These are phyloP conservation scores for Oedothorax gibbosus DNA, from an alignment of 1,140 invertebrate genomes.

Conservation along the genomic window DNA sequence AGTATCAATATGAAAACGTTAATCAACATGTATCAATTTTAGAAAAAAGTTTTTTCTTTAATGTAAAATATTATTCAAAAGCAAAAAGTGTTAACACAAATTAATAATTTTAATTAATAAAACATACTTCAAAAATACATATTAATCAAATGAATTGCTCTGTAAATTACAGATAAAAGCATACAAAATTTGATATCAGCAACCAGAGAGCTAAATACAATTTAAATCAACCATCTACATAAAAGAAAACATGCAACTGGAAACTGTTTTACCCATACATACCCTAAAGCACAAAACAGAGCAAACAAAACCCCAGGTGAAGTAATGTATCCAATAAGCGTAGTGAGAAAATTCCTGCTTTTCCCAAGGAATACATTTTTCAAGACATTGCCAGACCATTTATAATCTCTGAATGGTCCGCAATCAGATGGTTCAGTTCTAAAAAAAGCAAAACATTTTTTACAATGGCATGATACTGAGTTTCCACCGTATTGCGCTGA, in stretches of 20 bases:
- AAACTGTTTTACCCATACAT: background rate
- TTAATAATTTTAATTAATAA: background rate
- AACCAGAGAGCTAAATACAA: too few species aligned
- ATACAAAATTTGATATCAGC: too few species aligned
- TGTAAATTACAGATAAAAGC: too few species aligned
- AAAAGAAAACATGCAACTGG: too few species aligned
- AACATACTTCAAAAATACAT: background rate
- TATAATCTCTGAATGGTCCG: constrained; percentile 23
- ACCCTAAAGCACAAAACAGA: constrained; percentile 42
- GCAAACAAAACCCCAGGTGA: constrained; percentile 43
- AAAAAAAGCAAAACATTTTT: background rate
- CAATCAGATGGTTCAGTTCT: constrained; percentile 30
- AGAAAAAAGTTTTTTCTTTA: background rate
- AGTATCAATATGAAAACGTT: background rate
- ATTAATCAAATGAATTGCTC: background rate
- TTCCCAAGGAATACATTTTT: constrained; percentile 6
- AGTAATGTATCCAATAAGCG: constrained; percentile 11
- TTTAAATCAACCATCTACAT: too few species aligned
- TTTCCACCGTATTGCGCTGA: too few species aligned
- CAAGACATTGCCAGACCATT: constrained; percentile 10
- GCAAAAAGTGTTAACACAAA: background rate
- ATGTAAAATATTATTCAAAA: background rate
- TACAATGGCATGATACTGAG: background rate
- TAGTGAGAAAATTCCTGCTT: background rate
- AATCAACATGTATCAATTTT: background rate